Percentiles rank a stretch among this genome's conserved stretches.
These are phyloP conservation scores for Germaria angustata DNA, from an alignment of 2,888 invertebrate species.

Conservation along the genomic window DNA sequence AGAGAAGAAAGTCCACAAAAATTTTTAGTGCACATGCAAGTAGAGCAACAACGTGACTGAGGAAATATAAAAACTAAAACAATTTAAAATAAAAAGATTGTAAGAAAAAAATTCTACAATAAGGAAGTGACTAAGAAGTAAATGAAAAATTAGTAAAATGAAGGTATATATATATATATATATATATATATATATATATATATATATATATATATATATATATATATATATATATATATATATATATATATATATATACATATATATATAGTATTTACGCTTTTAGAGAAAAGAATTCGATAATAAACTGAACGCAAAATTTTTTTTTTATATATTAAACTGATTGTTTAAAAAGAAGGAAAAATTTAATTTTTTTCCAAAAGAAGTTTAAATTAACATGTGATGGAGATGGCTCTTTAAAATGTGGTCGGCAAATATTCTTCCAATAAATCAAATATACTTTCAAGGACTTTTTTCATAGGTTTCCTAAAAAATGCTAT, in stretches of 20 bases:
- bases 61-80: conserved; percentile 42
- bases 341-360: neutral
- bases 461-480: too few species aligned
- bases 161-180: neutral
- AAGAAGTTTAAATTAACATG: neutral
- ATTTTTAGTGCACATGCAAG: conserved; percentile 5
- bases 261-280: too few species aligned
- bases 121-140: conserved; percentile 20
- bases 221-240: too few species aligned
- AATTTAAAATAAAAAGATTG: neutral
- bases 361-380: neutral
- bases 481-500: too few species aligned
- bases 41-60: conserved; percentile 59
- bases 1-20: conserved; percentile 4
- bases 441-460: too few species aligned
- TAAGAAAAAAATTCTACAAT: neutral
- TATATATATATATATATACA: too few species aligned
- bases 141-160: conserved; percentile 5
- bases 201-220: too few species aligned
- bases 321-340: neutral
- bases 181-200: too few species aligned
- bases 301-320: neutral
- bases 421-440: too few species aligned
- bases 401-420: neutral
- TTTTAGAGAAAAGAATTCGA: neutral